A percentile compares a stretch with the other conserved stretches of the same genome.
Evolutionary conservation across 2,888 invertebrate species (phyloP).

Genomic region (Oxystoma pomonae): DNA sequence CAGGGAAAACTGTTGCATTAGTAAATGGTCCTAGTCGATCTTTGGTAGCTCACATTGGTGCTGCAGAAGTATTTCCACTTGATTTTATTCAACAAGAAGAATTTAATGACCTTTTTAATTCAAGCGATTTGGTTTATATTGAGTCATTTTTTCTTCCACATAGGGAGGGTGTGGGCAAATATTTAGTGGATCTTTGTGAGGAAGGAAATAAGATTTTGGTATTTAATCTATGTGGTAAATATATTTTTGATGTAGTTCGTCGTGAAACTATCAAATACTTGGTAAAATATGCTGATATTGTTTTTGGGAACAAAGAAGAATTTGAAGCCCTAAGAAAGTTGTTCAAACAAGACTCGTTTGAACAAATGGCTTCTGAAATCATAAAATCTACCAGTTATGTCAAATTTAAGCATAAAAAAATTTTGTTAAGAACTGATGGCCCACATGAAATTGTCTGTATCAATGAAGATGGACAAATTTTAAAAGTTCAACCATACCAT

Average conservation of each 20-base stretch:
- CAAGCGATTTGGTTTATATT: slow-evolving; percentile 47
- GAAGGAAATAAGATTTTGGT: slow-evolving; percentile 45
- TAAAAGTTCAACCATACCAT: slow-evolving; percentile 41
- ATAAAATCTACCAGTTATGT: slow-evolving; percentile 12
- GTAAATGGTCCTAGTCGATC: slow-evolving; percentile 48
- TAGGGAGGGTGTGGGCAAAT: slow-evolving; percentile 46
- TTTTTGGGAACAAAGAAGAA: slow-evolving; percentile 57
- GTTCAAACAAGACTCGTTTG: slow-evolving; percentile 32
- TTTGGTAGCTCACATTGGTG: slow-evolving; percentile 54
- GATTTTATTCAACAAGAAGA: slow-evolving; percentile 35
- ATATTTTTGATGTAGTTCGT: slow-evolving; percentile 49
- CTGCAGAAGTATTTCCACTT: slow-evolving; percentile 48
- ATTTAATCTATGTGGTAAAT: slow-evolving; percentile 54
- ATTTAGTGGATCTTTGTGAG: slow-evolving; percentile 47
- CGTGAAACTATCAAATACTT: slow-evolving; percentile 46
- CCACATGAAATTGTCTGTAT: slow-evolving; percentile 52
- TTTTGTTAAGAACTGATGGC: slow-evolving; percentile 63
- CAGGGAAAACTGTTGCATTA: slow-evolving; percentile 53
- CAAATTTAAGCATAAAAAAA: slow-evolving; percentile 42
- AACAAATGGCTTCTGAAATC: slow-evolving; percentile 21
- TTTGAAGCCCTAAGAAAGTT: slow-evolving; percentile 47
- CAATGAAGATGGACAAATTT: slow-evolving; percentile 29
- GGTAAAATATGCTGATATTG: slow-evolving; percentile 48
- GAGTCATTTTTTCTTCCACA: slow-evolving; percentile 58
- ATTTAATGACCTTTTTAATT: slow-evolving; percentile 30